Evolutionary conservation across 2,113 vertebrate species (phyloP), one percentile per base, ranked within the genome.

Genomic region (Ptilorrhoa leucosticta): DNA sequence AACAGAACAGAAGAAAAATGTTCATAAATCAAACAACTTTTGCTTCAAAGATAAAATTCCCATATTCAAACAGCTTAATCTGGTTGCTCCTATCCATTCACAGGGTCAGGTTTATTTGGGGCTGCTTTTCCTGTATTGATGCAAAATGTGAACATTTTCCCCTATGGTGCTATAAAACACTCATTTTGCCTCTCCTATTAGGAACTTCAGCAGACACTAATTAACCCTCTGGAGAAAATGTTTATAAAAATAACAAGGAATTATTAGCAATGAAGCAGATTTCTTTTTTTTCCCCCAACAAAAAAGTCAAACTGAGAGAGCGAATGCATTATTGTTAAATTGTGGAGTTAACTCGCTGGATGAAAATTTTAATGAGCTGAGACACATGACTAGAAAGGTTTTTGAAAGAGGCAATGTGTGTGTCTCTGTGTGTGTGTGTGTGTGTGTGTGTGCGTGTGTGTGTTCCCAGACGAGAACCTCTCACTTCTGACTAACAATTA

Each of bases 141-240:
- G 22, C 65, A 88, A 89, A 94, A 90, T 77, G 42, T 77, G 91
- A 87, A 83, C 42, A 28, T 88, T 90, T 89, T 66, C 39, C 70
- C 50, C 35, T 63, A 57, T 39, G 50, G 78, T 94, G 58, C 47
- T 66, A 79, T 63, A 90, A 85, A 94, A 76, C 23, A 54, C 50
- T 91, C 63, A 83, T 89, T 96, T 91, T 11, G 1, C 39, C 33
- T 93, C 44, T 83, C 57, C 84, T 61, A 73, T 80, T 75, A 96
- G 81, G 71, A 96, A 72, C 75, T 94, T 93, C 66, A 80, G 63
- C 45, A 96, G 93, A 90, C 70, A 91, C 70, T 97, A 95, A 97
- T 95, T 96, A 94, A 95, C 68, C 75, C 93, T 96, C 93, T 90
- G 75, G 96, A 96, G 93, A 95, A 96, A 96, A 91, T 63, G 13